Base-by-base conservation (phyloP, 2,888 invertebrate genomes). In the Clivina fossor region DNA sequence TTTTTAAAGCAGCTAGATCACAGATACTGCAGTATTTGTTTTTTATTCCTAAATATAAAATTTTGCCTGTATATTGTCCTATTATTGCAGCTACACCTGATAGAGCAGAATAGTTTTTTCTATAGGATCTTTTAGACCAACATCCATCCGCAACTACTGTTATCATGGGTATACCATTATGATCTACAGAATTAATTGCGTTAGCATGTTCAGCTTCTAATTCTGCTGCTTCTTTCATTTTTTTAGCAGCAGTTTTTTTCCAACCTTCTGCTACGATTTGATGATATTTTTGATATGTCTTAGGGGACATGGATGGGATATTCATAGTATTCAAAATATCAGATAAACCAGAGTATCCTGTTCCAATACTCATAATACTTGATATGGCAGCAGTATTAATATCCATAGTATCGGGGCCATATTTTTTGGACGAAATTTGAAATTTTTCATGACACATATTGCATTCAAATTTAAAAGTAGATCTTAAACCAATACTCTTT, bases 21-120 rank as follows among this genome's bases (percentile, higher is more conserved):
- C 56, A 56, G n/a, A 32, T 15, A 35, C 16, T 41, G 43, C 56
- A 56, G 24, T 43, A 56, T 35, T 56, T 56, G 35, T 56, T n/a
- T n/a, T n/a, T 56, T 32, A 9, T 22, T 8, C 50, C 56, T 24
- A 56, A 11, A 22, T 49, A 50, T 20, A 56, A 41, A 16, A 56
- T 24, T 24, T 56, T 18, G 8, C 56, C 56, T 24, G 24, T n/a
- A n/a, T n/a, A n/a, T n/a, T n/a, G n/a, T n/a, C n/a, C n/a, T n/a
- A n/a, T n/a, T n/a, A n/a, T n/a, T n/a, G n/a, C n/a, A n/a, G n/a
- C n/a, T n/a, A n/a, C n/a, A n/a, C n/a, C n/a, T n/a, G n/a, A n/a
- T n/a, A 22, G 33, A 15, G 66, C 70, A 71, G 26, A 35, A 22
- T 48, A 48, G 20, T 48, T 33, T 20, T n/a, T 35, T 20, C 26